These are phyloP conservation scores for Drosophila azteca DNA, from an alignment of 1,140 invertebrate species.

Conservation along the genomic window DNA sequence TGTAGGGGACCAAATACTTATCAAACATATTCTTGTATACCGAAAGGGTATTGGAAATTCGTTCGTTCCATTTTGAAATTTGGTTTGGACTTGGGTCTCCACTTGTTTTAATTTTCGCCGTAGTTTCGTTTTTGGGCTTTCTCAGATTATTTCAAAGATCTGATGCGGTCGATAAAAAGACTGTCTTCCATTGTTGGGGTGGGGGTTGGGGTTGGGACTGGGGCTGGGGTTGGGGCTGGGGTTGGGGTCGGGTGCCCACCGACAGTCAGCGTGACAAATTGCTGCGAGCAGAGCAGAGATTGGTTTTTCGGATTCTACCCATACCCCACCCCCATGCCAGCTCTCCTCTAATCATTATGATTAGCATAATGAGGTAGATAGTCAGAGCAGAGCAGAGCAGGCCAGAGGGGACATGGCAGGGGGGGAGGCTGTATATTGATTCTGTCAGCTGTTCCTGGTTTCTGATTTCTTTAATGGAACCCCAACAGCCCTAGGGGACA, in stretches of 20 bases:
- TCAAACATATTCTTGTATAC: too few species aligned
- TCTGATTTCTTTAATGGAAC: constrained; percentile 55
- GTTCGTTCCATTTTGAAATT: too few species aligned
- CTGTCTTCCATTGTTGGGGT: neutral
- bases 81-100: neutral
- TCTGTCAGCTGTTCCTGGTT: constrained; percentile 51
- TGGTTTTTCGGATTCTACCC: constrained; percentile 1
- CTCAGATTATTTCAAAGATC: constrained; percentile 49
- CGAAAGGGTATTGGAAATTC: constrained; percentile 4
- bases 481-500: constrained; percentile 22
- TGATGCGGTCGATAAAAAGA: constrained; percentile 51
- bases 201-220: constrained; percentile 6
- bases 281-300: constrained; percentile 28
- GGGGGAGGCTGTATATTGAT: constrained; percentile 29
- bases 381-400: constrained; percentile 7
- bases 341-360: constrained; percentile 70
- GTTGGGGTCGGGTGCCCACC: constrained; percentile 11
- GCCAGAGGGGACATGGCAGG: constrained; percentile 6
- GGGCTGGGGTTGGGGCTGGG: constrained; percentile 13
- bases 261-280: constrained; percentile 69
- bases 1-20: too few species aligned
- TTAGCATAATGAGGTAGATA: constrained; percentile 71
- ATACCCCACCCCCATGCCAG: neutral
- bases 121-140: constrained; percentile 45
- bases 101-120: constrained; percentile 42